A percentile compares a stretch with the other conserved stretches of the same genome.
These are phyloP conservation scores for Bombylius discolor DNA, from an alignment of 2,888 invertebrate species.

Conservation along the genomic window DNA sequence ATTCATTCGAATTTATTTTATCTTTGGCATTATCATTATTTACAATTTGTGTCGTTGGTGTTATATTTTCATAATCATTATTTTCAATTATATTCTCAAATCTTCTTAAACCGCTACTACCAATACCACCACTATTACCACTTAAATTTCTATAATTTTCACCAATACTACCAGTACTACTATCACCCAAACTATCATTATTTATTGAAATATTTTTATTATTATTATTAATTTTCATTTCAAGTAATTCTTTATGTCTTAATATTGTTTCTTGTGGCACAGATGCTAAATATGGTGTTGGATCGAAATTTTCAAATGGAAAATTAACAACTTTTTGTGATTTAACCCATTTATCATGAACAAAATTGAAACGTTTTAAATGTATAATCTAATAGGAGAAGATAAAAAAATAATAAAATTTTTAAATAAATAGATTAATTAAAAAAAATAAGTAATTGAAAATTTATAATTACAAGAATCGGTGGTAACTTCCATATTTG, in stretches of 20 bases:
- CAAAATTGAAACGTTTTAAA: slow-evolving; percentile 81
- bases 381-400: slow-evolving; percentile 62
- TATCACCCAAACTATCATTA: slow-evolving; percentile 15
- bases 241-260: slow-evolving; percentile 46
- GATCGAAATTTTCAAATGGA: slow-evolving; percentile 75
- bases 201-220: background rate
- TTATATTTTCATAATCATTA: background rate
- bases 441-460: background rate
- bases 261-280: slow-evolving; percentile 65
- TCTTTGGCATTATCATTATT: slow-evolving; percentile 11
- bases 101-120: background rate
- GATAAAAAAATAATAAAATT: background rate
- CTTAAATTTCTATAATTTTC: background rate
- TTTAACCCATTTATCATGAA: slow-evolving; percentile 86
- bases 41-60: slow-evolving; percentile 8
- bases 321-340: slow-evolving; percentile 88
- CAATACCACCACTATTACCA: slow-evolving; percentile 22
- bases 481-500: slow-evolving; percentile 88
- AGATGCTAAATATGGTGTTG: slow-evolving; percentile 71
- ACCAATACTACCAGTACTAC: slow-evolving; percentile 17
- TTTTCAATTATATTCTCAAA: background rate
- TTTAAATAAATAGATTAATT: background rate
- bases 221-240: slow-evolving; percentile 25
- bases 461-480: slow-evolving; percentile 49
- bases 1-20: background rate